Evolutionary conservation across 2,888 invertebrate genomes (phyloP).

Genomic region (Euzophera pinguis): DNA sequence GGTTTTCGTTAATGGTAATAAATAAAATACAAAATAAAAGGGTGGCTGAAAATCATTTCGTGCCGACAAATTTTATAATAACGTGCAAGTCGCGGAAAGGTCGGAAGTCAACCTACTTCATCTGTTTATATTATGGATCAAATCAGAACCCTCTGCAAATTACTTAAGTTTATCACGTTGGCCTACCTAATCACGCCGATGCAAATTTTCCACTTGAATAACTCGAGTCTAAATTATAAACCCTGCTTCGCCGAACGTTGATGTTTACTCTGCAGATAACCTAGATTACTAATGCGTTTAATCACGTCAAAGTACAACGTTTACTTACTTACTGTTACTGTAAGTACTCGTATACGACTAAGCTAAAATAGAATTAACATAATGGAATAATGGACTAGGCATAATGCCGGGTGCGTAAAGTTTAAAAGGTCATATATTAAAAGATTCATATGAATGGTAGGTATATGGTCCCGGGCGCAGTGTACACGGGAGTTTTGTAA

Average conservation of each 20-base stretch:
- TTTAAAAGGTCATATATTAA: too few relatives aligned
- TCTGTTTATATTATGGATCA: constrained; percentile 30
- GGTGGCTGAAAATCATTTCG: background rate
- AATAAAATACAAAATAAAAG: too few relatives aligned
- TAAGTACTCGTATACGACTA: too few relatives aligned
- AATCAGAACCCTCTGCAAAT: constrained; percentile 33
- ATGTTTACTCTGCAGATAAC: constrained; percentile 15
- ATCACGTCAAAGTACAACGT: background rate
- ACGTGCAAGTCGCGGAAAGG: background rate
- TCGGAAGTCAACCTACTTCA: constrained; percentile 17
- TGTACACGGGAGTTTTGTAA: too few relatives aligned
- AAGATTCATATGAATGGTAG: too few relatives aligned
- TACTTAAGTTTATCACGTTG: constrained; percentile 42
- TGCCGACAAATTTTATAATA: background rate
- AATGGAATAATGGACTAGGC: too few relatives aligned
- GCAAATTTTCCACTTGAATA: constrained; percentile 35
- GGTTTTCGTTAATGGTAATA: too few relatives aligned
- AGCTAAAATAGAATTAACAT: too few relatives aligned
- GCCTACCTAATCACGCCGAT: constrained; percentile 40
- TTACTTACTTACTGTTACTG: too few relatives aligned
- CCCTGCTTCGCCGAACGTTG: background rate
- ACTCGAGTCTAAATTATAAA: background rate
- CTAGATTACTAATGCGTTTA: constrained; percentile 7
- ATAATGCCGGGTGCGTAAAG: too few relatives aligned
- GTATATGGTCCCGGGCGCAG: too few relatives aligned